These are phyloP conservation scores for Neoascia interrupta DNA, from an alignment of 2,888 invertebrate species.

Conservation along the genomic window DNA sequence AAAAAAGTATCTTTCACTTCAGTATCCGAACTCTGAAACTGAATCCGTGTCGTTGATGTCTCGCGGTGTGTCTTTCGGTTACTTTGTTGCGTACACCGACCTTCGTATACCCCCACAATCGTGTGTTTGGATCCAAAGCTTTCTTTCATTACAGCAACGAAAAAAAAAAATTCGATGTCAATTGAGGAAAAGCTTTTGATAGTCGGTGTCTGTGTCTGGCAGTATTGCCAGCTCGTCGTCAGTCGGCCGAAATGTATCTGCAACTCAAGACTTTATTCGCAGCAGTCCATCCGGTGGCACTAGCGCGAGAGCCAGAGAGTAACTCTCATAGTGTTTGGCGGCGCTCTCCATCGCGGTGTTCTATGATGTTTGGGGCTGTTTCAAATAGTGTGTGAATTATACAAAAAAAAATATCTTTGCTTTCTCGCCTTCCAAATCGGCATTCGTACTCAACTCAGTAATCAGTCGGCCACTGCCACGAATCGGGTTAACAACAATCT, in stretches of 20 bases:
- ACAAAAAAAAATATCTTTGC: too few relatives aligned
- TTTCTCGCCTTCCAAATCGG: background rate
- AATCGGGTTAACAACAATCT: conserved; percentile 54
- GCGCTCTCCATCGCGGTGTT: conserved; percentile 42
- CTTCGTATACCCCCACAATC: conserved; percentile 51
- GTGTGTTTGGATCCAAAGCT: conserved; percentile 45
- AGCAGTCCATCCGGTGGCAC: conserved; percentile 56
- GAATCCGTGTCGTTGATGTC: conserved; percentile 59
- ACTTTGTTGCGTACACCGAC: conserved; percentile 68
- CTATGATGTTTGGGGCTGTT: conserved; percentile 27
- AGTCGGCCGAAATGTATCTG: conserved; percentile 55
- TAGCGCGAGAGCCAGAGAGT: too few relatives aligned
- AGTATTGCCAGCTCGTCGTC: conserved; percentile 55
- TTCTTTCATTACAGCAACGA: conserved; percentile 13
- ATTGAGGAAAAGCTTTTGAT: conserved; percentile 56
- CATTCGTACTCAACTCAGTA: conserved; percentile 25
- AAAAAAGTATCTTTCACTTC: conserved; percentile 36
- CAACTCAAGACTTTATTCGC: conserved; percentile 55
- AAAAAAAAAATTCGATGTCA: conserved; percentile 45
- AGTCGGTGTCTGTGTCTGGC: conserved; percentile 51
- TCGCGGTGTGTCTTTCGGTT: conserved; percentile 62
- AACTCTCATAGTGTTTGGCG: conserved; percentile 25
- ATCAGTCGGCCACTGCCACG: conserved; percentile 44
- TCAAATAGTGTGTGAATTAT: conserved; percentile 31
- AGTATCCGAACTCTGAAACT: conserved; percentile 9